These are phyloP conservation scores for Helarctos malayanus DNA, from an alignment of 2,797 vertebrate genomes.

Conservation along the genomic window DNA sequence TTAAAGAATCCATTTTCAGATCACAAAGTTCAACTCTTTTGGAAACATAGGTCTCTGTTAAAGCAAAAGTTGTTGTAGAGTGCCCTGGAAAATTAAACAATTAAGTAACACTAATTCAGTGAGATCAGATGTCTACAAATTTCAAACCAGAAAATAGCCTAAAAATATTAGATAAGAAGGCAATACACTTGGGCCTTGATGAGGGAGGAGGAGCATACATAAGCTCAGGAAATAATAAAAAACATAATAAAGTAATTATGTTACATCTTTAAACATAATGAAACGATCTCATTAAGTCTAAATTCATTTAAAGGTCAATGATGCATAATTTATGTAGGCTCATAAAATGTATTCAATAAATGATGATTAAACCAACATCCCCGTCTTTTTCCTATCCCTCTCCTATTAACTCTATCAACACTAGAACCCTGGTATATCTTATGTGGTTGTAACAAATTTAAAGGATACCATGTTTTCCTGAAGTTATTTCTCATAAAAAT, in stretches of 20 bases:
- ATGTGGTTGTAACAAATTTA: neutral
- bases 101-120: neutral
- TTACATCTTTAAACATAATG: constrained; percentile 59
- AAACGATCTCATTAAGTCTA: constrained; percentile 70
- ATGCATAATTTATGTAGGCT: constrained; percentile 61
- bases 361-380: constrained; percentile 31
- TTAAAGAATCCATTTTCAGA: neutral
- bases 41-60: neutral
- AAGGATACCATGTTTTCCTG: neutral
- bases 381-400: constrained; percentile 9
- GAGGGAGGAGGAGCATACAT: neutral
- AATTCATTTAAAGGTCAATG: constrained; percentile 74
- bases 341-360: constrained; percentile 64
- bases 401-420: constrained; percentile 10
- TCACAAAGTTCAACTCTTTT: constrained; percentile 24
- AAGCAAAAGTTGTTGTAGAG: constrained; percentile 12
- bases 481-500: constrained; percentile 43
- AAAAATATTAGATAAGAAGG: neutral
- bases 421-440: neutral
- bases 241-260: constrained; percentile 67
- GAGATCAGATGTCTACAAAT: neutral
- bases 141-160: constrained; percentile 28
- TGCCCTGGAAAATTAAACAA: constrained; percentile 11
- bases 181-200: neutral
- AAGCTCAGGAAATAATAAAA: constrained; percentile 40